Conservation (phyloP, 1,140 invertebrate species). For the Hyles vespertilio region DNA sequence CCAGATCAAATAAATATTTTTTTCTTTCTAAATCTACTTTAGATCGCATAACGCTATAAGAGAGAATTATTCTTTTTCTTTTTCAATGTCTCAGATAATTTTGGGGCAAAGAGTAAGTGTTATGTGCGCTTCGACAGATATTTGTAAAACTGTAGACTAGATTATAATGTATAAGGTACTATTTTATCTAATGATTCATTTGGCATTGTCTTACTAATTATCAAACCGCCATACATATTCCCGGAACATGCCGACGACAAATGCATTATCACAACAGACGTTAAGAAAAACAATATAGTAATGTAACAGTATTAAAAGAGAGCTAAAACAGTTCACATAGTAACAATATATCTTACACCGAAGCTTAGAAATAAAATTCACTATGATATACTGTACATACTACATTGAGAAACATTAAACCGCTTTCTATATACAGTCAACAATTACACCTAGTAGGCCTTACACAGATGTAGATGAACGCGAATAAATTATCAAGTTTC, state of each 20-base stretch:
- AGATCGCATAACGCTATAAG: too few relatives aligned
- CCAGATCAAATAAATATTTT: too few relatives aligned
- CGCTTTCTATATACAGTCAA: slow-evolving; percentile 33
- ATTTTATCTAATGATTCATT: too few relatives aligned
- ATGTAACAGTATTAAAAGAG: slow-evolving; percentile 43
- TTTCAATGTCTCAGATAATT: too few relatives aligned
- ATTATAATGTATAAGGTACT: too few relatives aligned
- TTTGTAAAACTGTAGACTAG: too few relatives aligned
- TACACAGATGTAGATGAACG: slow-evolving; percentile 8
- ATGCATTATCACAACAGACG: slow-evolving; percentile 36
- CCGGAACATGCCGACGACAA: slow-evolving; percentile 15
- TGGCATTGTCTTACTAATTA: too few relatives aligned
- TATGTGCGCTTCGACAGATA: too few relatives aligned
- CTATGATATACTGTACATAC: slow-evolving; percentile 25
- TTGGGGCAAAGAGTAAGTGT: too few relatives aligned
- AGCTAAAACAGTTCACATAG: slow-evolving; percentile 35
- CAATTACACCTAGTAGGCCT: slow-evolving; percentile 13
- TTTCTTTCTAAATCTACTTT: too few relatives aligned
- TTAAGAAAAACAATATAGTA: slow-evolving; percentile 29
- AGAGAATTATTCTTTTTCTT: too few relatives aligned
- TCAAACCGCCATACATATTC: not conserved
- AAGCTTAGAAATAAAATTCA: slow-evolving; percentile 42
- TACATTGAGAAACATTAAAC: slow-evolving; percentile 45
- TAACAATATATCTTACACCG: slow-evolving; percentile 35
- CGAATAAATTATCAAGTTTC: too few relatives aligned